Evolutionary conservation across 2,797 vertebrate species (phyloP), one percentile per base, ranked within the genome.

Genomic region (Masticophis lateralis): DNA sequence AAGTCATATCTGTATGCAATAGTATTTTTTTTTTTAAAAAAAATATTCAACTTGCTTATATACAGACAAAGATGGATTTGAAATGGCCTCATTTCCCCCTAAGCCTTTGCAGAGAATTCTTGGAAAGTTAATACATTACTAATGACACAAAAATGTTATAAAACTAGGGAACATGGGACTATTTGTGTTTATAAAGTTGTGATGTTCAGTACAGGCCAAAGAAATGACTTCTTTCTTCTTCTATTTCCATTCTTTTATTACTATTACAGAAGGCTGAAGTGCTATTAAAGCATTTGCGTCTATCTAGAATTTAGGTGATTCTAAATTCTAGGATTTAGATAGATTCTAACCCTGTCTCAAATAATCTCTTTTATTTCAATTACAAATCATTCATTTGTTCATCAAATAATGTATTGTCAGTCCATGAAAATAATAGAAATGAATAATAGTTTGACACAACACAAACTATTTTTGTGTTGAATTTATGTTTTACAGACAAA

Each of bases 391-490:
- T 37, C 69, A 37, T 37, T 37, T 37, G 16, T 74, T 74, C n/a
- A 74, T 37, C 66, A 74, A 74, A 74, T 37, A 74, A 74, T 74
- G 5, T 74, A 37, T 74, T 74, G 66, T 32, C 66, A 37, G 32
- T 74, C 66, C 32, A 89, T 74, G 86, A 95, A 88, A 92, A 95
- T 96, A 93, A 94, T 90, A 74, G 95, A 94, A 96, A 53, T 95
- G 89, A 97, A 95, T 96, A 97, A 96, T 59, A 13, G 37, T 37
- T 37, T 37, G 37, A 37, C 37, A 37, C 37, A 37, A 37, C 37
- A 37, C 37, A 37, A 37, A 37, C 37, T 37, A 37, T 37, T 37
- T 66, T 61, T 61, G 60, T 27, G 60, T 61, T 27, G 22, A 61
- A 27, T 10, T 61, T 61, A 61, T 61, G 8, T 61, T 61, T 61